These are phyloP conservation scores for Bolinopsis microptera DNA, from an alignment of 37 sponge, comb jelly and placozoan species.

Conservation along the genomic window DNA sequence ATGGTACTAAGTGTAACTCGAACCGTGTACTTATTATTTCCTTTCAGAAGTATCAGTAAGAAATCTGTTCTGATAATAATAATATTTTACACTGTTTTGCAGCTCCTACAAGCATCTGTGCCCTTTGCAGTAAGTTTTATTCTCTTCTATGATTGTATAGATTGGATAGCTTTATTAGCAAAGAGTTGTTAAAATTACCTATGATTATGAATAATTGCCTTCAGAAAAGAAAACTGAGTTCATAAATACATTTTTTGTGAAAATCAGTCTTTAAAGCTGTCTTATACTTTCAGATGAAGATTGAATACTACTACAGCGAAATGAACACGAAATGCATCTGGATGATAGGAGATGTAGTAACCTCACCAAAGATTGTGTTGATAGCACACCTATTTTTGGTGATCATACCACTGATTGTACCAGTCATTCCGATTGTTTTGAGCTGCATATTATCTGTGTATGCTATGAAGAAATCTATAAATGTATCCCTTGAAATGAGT, in stretches of 20 bases:
- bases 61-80: not conserved
- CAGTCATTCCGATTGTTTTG: slow-evolving; percentile 34
- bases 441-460: slow-evolving; percentile 53
- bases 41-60: not conserved
- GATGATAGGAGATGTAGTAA: slow-evolving; percentile 23
- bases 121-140: slow-evolving; percentile 35
- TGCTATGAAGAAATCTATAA: slow-evolving; percentile 28
- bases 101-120: not conserved
- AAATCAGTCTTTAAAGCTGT: too few species aligned
- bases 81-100: not conserved
- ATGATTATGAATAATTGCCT: too few species aligned
- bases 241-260: not conserved
- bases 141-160: not conserved
- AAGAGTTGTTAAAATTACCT: not conserved
- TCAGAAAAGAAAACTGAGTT: too few species aligned
- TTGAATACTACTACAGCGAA: slow-evolving; percentile 11
- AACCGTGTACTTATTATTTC: not conserved
- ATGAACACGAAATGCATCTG: not conserved
- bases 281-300: slow-evolving; percentile 13
- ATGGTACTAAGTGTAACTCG: slow-evolving; percentile 56
- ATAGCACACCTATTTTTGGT: slow-evolving; percentile 7
- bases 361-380: not conserved
- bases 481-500: slow-evolving; percentile 14
- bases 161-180: not conserved
- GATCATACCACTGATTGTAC: slow-evolving; percentile 41